phyloP scores from a whole-genome alignment of 2,888 invertebrate species.

The Drosophila histrio region DNA sequence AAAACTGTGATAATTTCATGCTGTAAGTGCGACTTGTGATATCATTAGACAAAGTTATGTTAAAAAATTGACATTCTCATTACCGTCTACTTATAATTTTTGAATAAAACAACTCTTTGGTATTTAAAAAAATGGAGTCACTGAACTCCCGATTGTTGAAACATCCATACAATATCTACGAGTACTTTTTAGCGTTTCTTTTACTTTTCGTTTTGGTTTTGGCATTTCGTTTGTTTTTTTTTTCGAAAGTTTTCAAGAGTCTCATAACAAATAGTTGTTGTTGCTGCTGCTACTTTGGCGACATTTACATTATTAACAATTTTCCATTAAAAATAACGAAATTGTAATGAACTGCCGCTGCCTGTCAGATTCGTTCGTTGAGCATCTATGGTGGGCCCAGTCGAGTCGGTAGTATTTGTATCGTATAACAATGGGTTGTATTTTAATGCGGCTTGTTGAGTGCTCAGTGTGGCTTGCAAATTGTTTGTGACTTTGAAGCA shows the following conservation, averaged over 20 bases:
- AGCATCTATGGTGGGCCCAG: constrained; percentile 6
- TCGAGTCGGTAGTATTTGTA: constrained; percentile 16
- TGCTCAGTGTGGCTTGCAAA: constrained; percentile 74
- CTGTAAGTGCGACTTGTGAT: neutral
- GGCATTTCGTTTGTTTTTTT: constrained; percentile 5
- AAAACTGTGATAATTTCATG: neutral
- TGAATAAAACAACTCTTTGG: neutral
- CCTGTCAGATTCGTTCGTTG: constrained; percentile 24
- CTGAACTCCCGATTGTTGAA: constrained; percentile 38
- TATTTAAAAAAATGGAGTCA: constrained; percentile 25
- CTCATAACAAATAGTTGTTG: constrained; percentile 12
- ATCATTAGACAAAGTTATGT: neutral
- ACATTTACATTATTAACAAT: constrained; percentile 37
- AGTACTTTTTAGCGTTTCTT: neutral
- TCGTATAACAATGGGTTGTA: constrained; percentile 55
- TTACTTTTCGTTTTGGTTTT: constrained; percentile 7
- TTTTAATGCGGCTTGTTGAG: constrained; percentile 75
- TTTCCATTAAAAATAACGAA: constrained; percentile 35
- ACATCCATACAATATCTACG: neutral
- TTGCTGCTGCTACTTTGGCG: constrained; percentile 22
- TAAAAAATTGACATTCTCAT: neutral
- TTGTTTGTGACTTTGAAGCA: constrained; percentile 71
- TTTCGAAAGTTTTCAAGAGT: constrained; percentile 46
- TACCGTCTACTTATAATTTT: neutral
- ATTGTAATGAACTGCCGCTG: constrained; percentile 29